Evolutionary conservation across 2,113 vertebrate genomes (phyloP), one percentile per base, ranked within the genome.

Genomic region (Ochotona princeps): DNA sequence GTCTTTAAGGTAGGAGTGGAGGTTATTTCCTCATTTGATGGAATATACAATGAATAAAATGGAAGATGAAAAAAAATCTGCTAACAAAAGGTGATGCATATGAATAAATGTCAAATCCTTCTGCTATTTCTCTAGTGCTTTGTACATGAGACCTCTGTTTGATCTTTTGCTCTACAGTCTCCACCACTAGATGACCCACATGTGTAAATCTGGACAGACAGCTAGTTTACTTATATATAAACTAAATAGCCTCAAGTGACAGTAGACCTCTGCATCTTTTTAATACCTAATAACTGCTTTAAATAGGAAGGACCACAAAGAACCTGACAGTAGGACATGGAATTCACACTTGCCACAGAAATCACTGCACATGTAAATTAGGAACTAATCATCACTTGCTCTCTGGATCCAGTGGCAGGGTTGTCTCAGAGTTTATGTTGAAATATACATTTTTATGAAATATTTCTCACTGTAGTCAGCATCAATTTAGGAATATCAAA

Each of bases 381-480:
- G 95, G 96, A 94, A 96, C 67, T 78, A 95, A 96, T 96, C 91
- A 96, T 93, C 90, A 93, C 82, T 85, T 90, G 74, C 84, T 96
- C 47, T 89, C 79, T 88, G 76, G 74, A 94, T 66, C 91, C 32
- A 91, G 91, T 90, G 87, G 87, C 81, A 96, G 89, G 49, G 92
- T 87, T 96, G 91, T 84, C 38, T 94, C 84, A 96, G 91, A 91
- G 73, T 96, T 96, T 91, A 90, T 93, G 81, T 93, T 94, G 87
- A 95, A 97, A 96, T 95, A 97, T 97, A 96, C 83, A 84, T 94
- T 96, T 97, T 96, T 90, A 92, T 91, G 89, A 96, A 97, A 85
- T 97, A 75, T 83, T 83, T 69, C 87, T 97, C 76, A 97, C 95
- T 87, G 91, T 92, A 86, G 95, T 74, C 87, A 95, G 82, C 75